Evolutionary conservation across 2,888 invertebrate genomes (phyloP).

Genomic region (Leptarthrus brevirostris): DNA sequence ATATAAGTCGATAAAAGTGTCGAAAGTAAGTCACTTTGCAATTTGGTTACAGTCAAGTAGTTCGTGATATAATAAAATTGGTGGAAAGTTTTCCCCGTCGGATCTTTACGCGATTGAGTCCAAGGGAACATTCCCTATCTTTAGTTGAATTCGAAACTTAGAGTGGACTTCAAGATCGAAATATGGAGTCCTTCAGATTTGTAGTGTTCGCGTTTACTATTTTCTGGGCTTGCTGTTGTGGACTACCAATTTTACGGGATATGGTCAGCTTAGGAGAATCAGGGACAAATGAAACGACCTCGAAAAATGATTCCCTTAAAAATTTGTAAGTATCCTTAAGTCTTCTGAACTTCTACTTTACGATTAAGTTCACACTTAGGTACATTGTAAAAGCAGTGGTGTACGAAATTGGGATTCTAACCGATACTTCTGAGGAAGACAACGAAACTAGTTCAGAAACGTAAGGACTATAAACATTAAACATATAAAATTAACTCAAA

Average conservation of each 20-base stretch:
- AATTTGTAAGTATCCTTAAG: slow-evolving; percentile 62
- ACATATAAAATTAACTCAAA: slow-evolving; percentile 37
- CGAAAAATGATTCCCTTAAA: slow-evolving; percentile 61
- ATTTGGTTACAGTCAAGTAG: not conserved
- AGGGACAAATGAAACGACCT: not conserved
- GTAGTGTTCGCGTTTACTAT: not conserved
- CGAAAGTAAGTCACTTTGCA: slow-evolving; percentile 34
- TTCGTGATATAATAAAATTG: too few relatives aligned
- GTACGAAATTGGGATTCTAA: slow-evolving; percentile 73
- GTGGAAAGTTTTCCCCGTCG: not conserved
- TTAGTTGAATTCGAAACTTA: not conserved
- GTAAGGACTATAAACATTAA: slow-evolving; percentile 47
- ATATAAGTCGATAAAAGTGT: slow-evolving; percentile 47
- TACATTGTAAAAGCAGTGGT: slow-evolving; percentile 71
- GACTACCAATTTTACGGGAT: not conserved
- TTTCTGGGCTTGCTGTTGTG: slow-evolving; percentile 16
- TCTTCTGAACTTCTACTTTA: not conserved
- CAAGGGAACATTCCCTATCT: not conserved
- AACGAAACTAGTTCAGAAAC: slow-evolving; percentile 63
- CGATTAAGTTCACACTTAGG: slow-evolving; percentile 64
- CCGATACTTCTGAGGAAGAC: slow-evolving; percentile 68
- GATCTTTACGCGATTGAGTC: slow-evolving; percentile 2
- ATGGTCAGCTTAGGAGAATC: not conserved
- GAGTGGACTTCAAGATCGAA: not conserved
- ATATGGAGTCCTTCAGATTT: not conserved